Evolutionary conservation across 1,140 invertebrate genomes (phyloP), one percentile per base, ranked within the genome.

Genomic region (Ceratosolen solmsi): DNA sequence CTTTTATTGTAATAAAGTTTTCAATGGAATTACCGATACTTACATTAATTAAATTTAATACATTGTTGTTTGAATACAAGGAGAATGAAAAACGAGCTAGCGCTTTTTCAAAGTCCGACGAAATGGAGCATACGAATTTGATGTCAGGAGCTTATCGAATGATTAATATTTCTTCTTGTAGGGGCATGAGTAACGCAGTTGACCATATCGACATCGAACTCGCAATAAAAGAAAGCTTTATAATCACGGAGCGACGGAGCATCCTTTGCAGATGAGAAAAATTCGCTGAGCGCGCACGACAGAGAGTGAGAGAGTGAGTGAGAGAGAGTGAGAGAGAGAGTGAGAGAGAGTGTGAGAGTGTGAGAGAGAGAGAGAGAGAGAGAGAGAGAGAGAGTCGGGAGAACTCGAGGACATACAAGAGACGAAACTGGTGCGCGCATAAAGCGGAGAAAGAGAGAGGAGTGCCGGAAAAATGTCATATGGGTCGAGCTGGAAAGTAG

Each of bases 401-500:
- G 60, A n/a, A n/a, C 2, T 2, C 8, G 41, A 27, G 70, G 41
- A 65, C 46, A 38, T 58, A 58, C n/a, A 27, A 58, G 51, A 36
- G 38, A 77, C 60, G 72, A 84, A 84, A 68, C 63, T 68, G 33
- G 63, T 38, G 63, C 36, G 22, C 38, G 9, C 22, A 71, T 82
- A 82, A 83, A 74, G 46, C 56, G 56, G 81, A 77, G 77, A 56
- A 78, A 78, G 80, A 68, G 68, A 77, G 58, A 83, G 70, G 80
- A 79, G 81, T 84, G 81, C 71, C 79, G 82, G 86, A 87, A 88
- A 88, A 87, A 83, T 87, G 60, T 81, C 86, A 88, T 87, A 88
- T 88, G 85, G 87, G 87, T 88, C 87, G 86, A 84, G 79, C 84
- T 87, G 86, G 87, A 88, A 88, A 88, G 87, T 86, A 84, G 84